Percentiles rank a stretch among this genome's conserved stretches.
These are phyloP conservation scores for Nasonia giraulti DNA, from an alignment of 1,140 invertebrate species.

Conservation along the genomic window DNA sequence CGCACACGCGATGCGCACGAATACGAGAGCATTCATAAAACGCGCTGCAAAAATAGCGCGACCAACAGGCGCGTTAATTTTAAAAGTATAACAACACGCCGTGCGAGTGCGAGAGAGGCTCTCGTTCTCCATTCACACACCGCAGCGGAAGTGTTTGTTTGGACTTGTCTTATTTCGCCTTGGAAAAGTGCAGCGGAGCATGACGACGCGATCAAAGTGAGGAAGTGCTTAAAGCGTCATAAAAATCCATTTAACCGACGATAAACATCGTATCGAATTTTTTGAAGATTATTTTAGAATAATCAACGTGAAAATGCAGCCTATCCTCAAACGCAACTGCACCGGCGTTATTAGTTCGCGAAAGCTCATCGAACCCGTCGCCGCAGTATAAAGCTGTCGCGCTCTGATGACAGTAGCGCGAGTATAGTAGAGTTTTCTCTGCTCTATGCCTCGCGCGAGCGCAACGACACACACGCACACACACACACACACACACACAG, in stretches of 20 bases:
- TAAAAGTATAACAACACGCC: not conserved
- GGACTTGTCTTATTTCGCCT: not conserved
- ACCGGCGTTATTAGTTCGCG: not conserved
- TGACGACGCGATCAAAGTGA: too few relatives aligned
- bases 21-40: not conserved
- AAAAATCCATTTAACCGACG: too few relatives aligned
- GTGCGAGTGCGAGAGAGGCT: too few relatives aligned
- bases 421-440: not conserved
- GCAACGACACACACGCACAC: not conserved
- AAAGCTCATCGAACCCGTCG: slow-evolving; percentile 45
- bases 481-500: too few relatives aligned
- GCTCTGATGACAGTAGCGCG: slow-evolving; percentile 16
- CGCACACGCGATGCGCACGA: too few relatives aligned
- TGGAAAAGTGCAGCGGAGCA: too few relatives aligned
- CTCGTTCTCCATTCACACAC: slow-evolving; percentile 7
- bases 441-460: not conserved
- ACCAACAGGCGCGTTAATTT: not conserved
- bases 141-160: not conserved
- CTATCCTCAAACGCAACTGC: too few relatives aligned
- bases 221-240: too few relatives aligned
- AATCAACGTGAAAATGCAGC: too few relatives aligned
- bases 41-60: slow-evolving; percentile 1
- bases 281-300: too few relatives aligned
- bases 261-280: too few relatives aligned
- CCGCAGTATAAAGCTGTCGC: slow-evolving; percentile 24